A percentile compares a stretch with the other conserved stretches of the same genome.
These are phyloP conservation scores for Rhynchonycteris naso DNA, from an alignment of 2,797 vertebrate genomes.

Conservation along the genomic window DNA sequence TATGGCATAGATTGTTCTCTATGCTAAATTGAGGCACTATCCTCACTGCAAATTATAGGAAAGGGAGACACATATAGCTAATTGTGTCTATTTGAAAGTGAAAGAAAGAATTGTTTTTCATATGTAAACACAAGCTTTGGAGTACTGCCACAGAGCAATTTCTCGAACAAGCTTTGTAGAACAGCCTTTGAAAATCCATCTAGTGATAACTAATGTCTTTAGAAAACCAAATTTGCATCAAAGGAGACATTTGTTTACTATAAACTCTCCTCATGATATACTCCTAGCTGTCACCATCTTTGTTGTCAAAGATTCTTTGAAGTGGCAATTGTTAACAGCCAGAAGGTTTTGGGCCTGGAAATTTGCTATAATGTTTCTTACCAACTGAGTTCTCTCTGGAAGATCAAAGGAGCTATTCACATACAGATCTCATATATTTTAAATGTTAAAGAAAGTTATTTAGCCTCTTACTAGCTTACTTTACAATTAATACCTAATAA, in stretches of 20 bases:
- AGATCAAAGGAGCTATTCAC: constrained; percentile 46
- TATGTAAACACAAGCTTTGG: not conserved
- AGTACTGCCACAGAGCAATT: not conserved
- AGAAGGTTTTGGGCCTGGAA: constrained; percentile 47
- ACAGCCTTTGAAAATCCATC: constrained; percentile 26
- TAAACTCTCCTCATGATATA: constrained; percentile 64
- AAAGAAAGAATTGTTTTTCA: not conserved
- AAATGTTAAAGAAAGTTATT: not conserved
- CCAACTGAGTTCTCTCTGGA: constrained; percentile 56
- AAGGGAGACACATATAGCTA: not conserved
- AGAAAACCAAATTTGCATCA: constrained; percentile 64
- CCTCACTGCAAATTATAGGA: not conserved
- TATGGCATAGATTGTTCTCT: not conserved
- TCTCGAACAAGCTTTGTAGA: not conserved
- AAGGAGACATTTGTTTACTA: constrained; percentile 66
- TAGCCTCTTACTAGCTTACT: constrained; percentile 17
- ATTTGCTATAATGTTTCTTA: not conserved
- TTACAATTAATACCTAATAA: not conserved
- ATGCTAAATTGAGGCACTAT: not conserved
- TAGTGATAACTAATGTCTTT: constrained; percentile 55
- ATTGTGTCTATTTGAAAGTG: not conserved
- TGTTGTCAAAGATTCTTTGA: constrained; percentile 73
- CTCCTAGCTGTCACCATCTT: constrained; percentile 61
- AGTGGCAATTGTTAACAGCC: constrained; percentile 66
- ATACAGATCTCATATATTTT: not conserved